phyloP scores from a whole-genome alignment of 2,888 invertebrate genomes.

The Drosophila rubida region DNA sequence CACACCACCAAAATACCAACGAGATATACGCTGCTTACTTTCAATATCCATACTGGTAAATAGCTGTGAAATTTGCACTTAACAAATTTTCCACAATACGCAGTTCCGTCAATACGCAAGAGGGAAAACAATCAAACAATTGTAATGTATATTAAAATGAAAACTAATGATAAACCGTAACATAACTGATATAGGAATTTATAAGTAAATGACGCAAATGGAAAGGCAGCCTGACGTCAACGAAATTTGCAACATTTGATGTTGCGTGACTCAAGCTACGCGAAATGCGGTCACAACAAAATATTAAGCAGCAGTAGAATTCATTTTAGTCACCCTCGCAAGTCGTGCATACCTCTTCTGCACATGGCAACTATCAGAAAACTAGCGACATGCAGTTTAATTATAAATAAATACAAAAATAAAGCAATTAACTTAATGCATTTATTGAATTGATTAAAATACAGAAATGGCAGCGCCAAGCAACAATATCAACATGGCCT shows the following conservation, averaged over 20 bases:
- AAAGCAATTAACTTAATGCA: neutral
- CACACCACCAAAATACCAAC: constrained; percentile 98
- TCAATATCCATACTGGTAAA: constrained; percentile 27
- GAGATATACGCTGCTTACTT: constrained; percentile 64
- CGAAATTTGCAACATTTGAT: constrained; percentile 12
- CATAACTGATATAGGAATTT: neutral
- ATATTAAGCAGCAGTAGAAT: neutral
- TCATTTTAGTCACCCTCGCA: neutral
- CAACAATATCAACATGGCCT: neutral
- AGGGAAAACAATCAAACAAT: neutral
- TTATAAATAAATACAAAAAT: no score
- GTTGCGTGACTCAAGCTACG: constrained; percentile 35
- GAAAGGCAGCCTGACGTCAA: constrained; percentile 39
- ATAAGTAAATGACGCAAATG: constrained; percentile 33
- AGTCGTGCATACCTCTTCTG: neutral
- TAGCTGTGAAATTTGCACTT: no score
- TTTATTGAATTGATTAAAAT: neutral
- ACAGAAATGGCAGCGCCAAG: neutral
- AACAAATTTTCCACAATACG: neutral
- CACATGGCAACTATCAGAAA: neutral
- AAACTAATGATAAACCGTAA: neutral
- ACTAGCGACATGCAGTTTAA: no score
- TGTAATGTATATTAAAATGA: constrained; percentile 1
- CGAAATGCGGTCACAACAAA: neutral
- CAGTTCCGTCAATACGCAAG: neutral